Evolutionary conservation across 2,797 vertebrate genomes (phyloP).

Genomic region (Salarias fasciatus): DNA sequence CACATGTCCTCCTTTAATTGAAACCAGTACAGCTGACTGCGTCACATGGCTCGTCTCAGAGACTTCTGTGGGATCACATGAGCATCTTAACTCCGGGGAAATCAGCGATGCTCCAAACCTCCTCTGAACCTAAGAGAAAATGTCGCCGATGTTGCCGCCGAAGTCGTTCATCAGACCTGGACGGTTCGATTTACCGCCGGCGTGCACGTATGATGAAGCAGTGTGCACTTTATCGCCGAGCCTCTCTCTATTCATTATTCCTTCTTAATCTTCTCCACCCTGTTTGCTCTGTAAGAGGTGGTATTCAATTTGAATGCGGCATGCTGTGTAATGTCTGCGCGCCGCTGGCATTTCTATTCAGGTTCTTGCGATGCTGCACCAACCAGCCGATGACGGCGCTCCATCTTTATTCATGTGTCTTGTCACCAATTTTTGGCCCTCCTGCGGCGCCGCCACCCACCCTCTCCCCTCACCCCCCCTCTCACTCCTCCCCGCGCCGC

Average conservation of each 20-base stretch:
- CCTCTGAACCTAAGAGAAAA: conserved; percentile 4
- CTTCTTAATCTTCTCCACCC: conserved; percentile 1
- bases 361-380: conserved; percentile 3
- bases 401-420: conserved; percentile 52
- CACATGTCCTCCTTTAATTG: conserved; percentile 30
- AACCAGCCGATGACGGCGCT: background rate
- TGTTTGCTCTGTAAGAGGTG: background rate
- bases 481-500: conserved; percentile 1
- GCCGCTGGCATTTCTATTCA: conserved; percentile 21
- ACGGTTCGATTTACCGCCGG: conserved; percentile 7
- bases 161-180: conserved; percentile 1
- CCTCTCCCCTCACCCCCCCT: conserved; percentile 1
- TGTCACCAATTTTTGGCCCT: conserved; percentile 15
- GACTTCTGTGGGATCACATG: conserved; percentile 10
- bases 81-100: conserved; percentile 26
- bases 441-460: background rate
- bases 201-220: background rate
- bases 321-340: conserved; percentile 41
- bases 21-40: conserved; percentile 18
- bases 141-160: background rate
- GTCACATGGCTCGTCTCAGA: conserved; percentile 6
- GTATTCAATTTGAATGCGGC: conserved; percentile 25
- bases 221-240: background rate
- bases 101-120: conserved; percentile 26
- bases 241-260: background rate